Percentiles rank a stretch among this genome's conserved stretches.
phyloP scores from a whole-genome alignment of 35 echinoderm and acorn worm species.

The Ptychodera flava region DNA sequence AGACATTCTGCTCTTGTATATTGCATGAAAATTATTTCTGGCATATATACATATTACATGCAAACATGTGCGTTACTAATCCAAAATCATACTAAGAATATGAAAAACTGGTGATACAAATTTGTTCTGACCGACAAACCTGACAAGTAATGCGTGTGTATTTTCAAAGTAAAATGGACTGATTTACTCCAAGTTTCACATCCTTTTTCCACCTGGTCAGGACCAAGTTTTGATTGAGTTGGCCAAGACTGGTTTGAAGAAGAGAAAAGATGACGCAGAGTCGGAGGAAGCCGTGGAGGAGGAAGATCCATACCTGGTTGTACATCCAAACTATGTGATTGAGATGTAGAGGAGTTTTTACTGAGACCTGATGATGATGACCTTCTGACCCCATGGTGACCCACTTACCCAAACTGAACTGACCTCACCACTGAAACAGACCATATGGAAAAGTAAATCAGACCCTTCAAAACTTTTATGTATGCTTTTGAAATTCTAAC shows the following conservation, averaged over 20 bases:
- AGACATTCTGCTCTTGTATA: no score
- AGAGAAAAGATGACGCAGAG: slow-evolving; percentile 27
- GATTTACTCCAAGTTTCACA: not conserved
- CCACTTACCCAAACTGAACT: not conserved
- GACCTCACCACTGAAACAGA: not conserved
- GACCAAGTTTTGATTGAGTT: slow-evolving; percentile 94
- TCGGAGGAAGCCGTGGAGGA: slow-evolving; percentile 40
- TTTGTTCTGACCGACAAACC: no score
- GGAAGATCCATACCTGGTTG: slow-evolving; percentile 69
- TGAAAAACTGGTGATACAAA: no score
- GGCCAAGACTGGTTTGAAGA: slow-evolving; percentile 65
- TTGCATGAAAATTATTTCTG: no score
- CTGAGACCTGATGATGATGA: not conserved
- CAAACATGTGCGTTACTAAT: not conserved
- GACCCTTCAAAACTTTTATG: no score
- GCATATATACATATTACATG: not conserved
- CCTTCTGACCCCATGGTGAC: no score
- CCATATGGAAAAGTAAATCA: no score
- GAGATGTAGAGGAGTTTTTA: slow-evolving; percentile 34
- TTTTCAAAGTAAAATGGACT: no score
- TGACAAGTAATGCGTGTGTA: no score
- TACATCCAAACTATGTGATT: slow-evolving; percentile 87
- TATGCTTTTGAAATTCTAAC: no score
- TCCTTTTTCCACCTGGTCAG: slow-evolving; percentile 22
- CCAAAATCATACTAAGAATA: no score